phyloP scores from a whole-genome alignment of 2,888 invertebrate species.

The Venusia cambrica region DNA sequence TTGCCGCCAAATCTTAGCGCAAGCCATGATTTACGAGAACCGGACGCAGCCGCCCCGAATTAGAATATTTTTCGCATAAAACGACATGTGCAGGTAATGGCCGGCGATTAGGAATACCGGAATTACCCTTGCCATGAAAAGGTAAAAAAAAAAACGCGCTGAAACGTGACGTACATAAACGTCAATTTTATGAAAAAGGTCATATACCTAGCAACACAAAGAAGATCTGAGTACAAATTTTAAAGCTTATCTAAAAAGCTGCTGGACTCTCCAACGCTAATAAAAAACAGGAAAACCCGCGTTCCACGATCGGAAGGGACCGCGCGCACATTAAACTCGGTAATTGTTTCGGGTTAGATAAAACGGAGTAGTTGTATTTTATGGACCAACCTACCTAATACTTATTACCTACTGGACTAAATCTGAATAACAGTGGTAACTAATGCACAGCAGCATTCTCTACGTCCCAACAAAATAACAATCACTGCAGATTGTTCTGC shows the following conservation, averaged over 20 bases:
- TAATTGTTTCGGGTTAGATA: conserved; percentile 16
- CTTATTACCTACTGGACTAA: too few species aligned
- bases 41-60: conserved; percentile 24
- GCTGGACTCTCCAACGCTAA: conserved; percentile 12
- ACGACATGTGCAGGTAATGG: conserved; percentile 31
- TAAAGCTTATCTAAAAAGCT: conserved; percentile 16
- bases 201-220: too few species aligned
- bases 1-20: conserved; percentile 24
- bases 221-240: too few species aligned
- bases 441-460: too few species aligned
- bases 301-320: conserved; percentile 20
- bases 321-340: conserved; percentile 4
- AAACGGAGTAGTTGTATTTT: conserved; percentile 9
- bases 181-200: too few species aligned
- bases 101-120: conserved; percentile 26
- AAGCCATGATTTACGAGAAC: conserved; percentile 26
- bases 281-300: conserved; percentile 24
- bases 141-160: conserved; percentile 8
- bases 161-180: conserved; percentile 12
- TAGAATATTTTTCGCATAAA: conserved; percentile 33
- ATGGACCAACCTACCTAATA: too few species aligned
- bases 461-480: too few species aligned
- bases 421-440: too few species aligned
- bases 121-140: conserved; percentile 20
- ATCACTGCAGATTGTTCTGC: too few species aligned